phyloP scores from a whole-genome alignment of 2,888 invertebrate species.

The Tillus elongatus region DNA sequence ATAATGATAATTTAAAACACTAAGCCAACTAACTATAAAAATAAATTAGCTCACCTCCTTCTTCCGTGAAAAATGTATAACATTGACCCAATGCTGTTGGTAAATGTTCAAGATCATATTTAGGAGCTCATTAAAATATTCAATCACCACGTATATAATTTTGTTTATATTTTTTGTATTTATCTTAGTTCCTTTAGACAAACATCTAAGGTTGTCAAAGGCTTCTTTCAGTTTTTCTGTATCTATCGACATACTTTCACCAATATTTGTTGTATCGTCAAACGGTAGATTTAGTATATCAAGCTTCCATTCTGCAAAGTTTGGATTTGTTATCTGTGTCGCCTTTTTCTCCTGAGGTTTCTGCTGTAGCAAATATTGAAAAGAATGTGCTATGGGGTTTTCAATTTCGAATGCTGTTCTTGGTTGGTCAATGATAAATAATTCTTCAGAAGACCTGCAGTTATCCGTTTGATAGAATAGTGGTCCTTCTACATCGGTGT shows the following conservation, averaged over 20 bases:
- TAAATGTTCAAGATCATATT: slow-evolving; percentile 33
- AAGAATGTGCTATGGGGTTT: slow-evolving; percentile 19
- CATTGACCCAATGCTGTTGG: slow-evolving; percentile 33
- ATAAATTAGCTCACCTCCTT: too few relatives aligned
- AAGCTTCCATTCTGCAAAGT: slow-evolving; percentile 25
- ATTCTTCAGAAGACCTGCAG: not conserved
- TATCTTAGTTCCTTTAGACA: not conserved
- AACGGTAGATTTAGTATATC: slow-evolving; percentile 23
- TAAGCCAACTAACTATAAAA: too few relatives aligned
- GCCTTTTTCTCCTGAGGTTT: not conserved
- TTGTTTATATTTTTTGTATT: slow-evolving; percentile 7
- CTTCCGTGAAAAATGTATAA: too few relatives aligned
- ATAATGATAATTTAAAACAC: too few relatives aligned
- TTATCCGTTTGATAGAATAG: too few relatives aligned
- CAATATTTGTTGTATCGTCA: slow-evolving; percentile 15
- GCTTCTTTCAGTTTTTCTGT: slow-evolving; percentile 17
- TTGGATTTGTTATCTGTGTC: slow-evolving; percentile 5
- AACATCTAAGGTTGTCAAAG: slow-evolving; percentile 9
- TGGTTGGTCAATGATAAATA: too few relatives aligned
- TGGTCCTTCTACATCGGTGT: too few relatives aligned
- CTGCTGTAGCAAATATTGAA: slow-evolving; percentile 11
- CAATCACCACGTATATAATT: slow-evolving; percentile 15
- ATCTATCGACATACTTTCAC: slow-evolving; percentile 12
- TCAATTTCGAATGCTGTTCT: slow-evolving; percentile 1
- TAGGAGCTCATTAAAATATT: slow-evolving; percentile 27